These are phyloP conservation scores for Cherax quadricarinatus DNA, from an alignment of 1,140 invertebrate species.

Conservation along the genomic window DNA sequence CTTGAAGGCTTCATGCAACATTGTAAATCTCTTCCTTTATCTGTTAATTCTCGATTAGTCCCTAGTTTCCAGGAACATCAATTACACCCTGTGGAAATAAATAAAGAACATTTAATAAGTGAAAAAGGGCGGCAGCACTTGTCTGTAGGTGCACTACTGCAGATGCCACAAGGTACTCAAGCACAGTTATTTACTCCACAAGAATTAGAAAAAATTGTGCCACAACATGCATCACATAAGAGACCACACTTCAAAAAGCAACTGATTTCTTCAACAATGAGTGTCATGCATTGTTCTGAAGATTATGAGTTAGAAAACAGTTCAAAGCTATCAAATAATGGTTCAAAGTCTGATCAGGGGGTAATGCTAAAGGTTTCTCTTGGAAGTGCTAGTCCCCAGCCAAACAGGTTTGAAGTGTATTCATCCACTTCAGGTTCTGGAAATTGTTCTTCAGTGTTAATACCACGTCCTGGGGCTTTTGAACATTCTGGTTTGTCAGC, in stretches of 20 bases:
- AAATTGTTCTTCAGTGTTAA: not conserved
- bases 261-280: not conserved
- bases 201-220: not conserved
- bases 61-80: not conserved
- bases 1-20: not conserved
- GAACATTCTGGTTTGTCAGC: constrained; percentile 17
- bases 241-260: constrained; percentile 1
- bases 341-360: not conserved
- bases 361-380: not conserved
- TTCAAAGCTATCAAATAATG: not conserved
- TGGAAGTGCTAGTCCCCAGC: constrained; percentile 27
- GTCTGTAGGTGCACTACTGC: not conserved
- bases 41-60: not conserved
- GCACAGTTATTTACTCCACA: not conserved
- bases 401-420: constrained; percentile 60
- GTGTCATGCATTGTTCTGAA: not conserved
- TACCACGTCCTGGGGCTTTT: constrained; percentile 51
- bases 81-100: not conserved
- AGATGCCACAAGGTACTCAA: not conserved
- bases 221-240: constrained; percentile 7
- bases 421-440: not conserved
- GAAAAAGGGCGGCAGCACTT: not conserved
- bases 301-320: not conserved
- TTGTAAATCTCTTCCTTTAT: not conserved
- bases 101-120: not conserved